Base-by-base conservation (phyloP, 2,888 invertebrate species). In the Xestia sexstrigata region DNA sequence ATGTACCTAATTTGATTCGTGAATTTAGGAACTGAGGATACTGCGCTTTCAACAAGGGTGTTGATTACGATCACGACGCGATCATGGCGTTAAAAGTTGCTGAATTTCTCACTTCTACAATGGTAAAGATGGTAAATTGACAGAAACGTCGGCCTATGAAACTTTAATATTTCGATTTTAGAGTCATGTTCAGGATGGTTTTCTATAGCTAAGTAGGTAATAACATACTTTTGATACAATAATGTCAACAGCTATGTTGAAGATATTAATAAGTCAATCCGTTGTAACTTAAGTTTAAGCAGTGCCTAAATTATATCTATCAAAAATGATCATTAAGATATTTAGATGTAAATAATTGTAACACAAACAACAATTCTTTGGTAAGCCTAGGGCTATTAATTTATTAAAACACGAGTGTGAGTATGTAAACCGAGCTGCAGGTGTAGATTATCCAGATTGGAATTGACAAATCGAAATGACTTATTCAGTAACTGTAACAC, bases 91-190 rank as follows among this genome's bases (percentile, higher is more conserved):
- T 63, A 63, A 77, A 71, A 70, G 49, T 71, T 79, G 49, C 76
- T 82, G 79, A 78, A 78, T 87, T 78, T 79, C 76, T 78, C 68
- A 75, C 62, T 67, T 79, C 55, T 84, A 73, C 72, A 65, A 78
- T 78, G 83, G 39, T 72, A 76, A 74, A 55, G 76, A 74, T 35
- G 35, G 35, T 35, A 35, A 35, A 35, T 70, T 73, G 63, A 77
- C 67, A 80, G 67, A 58, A 76, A 71, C 63, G 45, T 76, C 52
- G 70, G 71, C 75, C 81, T 68, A 69, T 73, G 60, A 75, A 81
- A 73, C 17, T 72, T 76, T 78, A 87, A 88, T 88, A 82, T 88
- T 87, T 88, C 79, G 79, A 87, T 85, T 83, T 49, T 65, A 62
- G 42, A 68, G 73, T 79, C 52, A 65, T 58, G 66, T 66, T 39